Percentiles rank a stretch among this genome's conserved stretches.
These are phyloP conservation scores for Chrysolina oricalcia DNA, from an alignment of 2,888 invertebrate species.

Conservation along the genomic window DNA sequence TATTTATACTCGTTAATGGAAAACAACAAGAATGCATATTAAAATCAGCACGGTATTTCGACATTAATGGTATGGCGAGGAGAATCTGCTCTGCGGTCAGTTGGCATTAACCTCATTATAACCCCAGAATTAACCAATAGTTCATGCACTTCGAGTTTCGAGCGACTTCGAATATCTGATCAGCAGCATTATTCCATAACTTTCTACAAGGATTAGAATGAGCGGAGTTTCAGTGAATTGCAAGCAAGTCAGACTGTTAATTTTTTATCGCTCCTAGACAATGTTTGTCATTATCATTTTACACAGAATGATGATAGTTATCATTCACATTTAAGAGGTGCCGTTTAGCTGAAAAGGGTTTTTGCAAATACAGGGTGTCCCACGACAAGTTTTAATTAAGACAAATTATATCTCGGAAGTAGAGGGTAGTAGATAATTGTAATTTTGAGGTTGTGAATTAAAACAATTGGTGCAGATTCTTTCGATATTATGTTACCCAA, in stretches of 20 bases:
- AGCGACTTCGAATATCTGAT: not conserved
- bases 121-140: not conserved
- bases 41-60: not conserved
- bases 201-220: not conserved
- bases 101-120: constrained; percentile 4
- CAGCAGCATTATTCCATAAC: not conserved
- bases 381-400: too few relatives aligned
- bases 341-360: too few relatives aligned
- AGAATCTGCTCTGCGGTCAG: constrained; percentile 15
- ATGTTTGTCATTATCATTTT: too few relatives aligned
- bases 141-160: not conserved
- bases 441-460: too few relatives aligned
- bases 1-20: not conserved
- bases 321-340: too few relatives aligned
- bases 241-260: not conserved
- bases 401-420: too few relatives aligned
- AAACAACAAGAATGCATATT: constrained; percentile 3
- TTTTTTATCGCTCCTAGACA: too few relatives aligned
- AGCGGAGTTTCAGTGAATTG: not conserved
- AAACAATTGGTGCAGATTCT: too few relatives aligned
- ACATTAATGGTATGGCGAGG: not conserved
- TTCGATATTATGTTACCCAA: too few relatives aligned
- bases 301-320: too few relatives aligned
- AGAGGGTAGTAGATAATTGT: too few relatives aligned
- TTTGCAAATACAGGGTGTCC: too few relatives aligned